Conservation (phyloP, 2,797 vertebrate species). For the Nyctibius grandis region DNA sequence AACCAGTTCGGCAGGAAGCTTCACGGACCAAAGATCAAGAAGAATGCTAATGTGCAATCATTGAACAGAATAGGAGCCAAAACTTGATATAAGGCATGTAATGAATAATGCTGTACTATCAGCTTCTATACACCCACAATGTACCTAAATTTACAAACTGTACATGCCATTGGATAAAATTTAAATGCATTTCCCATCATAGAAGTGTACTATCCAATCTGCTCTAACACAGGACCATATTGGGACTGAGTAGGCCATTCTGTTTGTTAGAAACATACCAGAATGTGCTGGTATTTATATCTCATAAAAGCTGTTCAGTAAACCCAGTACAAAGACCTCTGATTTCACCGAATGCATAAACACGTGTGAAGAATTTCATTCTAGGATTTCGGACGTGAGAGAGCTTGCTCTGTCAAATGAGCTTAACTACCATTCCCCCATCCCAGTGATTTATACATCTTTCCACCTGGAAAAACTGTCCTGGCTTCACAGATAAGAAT, state of each 20-base stretch:
- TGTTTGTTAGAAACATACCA: constrained; percentile 45
- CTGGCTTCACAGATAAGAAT: neutral
- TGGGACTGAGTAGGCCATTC: constrained; percentile 38
- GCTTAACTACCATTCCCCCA: neutral
- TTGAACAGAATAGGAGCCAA: constrained; percentile 47
- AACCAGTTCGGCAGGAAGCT: constrained; percentile 60
- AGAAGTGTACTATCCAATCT: constrained; percentile 28
- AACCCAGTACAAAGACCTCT: constrained; percentile 50
- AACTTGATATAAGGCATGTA: constrained; percentile 31
- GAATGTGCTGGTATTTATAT: constrained; percentile 66
- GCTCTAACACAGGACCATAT: constrained; percentile 57
- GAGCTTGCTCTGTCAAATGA: neutral
- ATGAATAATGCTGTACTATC: constrained; percentile 48
- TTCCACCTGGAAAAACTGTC: neutral
- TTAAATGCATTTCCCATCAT: constrained; percentile 4
- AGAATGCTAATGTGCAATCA: constrained; percentile 51
- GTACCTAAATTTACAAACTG: constrained; percentile 29
- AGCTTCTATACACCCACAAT: constrained; percentile 42
- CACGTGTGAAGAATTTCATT: constrained; percentile 25
- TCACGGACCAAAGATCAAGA: constrained; percentile 44
- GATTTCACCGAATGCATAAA: constrained; percentile 18
- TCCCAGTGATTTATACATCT: neutral
- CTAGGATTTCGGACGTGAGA: neutral
- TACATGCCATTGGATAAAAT: constrained; percentile 10
- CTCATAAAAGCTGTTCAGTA: constrained; percentile 62